phyloP scores from a whole-genome alignment of 2,113 vertebrate species.

The human (Homo sapiens) region DNA sequence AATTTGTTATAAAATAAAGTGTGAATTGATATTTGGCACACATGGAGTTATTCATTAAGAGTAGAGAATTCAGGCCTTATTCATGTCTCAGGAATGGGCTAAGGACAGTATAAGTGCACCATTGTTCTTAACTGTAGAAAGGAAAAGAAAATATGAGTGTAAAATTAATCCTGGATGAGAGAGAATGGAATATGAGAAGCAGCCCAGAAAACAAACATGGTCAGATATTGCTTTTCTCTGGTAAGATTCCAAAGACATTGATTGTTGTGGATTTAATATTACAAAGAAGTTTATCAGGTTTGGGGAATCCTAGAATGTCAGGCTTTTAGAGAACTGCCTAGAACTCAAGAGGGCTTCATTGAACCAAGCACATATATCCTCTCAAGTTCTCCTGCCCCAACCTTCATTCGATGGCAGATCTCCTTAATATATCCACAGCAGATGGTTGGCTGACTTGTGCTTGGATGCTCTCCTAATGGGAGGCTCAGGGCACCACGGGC shows the following conservation, averaged over 20 bases:
- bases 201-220: not conserved
- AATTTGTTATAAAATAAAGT: not conserved
- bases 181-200: not conserved
- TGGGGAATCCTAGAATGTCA: not conserved
- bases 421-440: conserved; percentile 11
- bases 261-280: not conserved
- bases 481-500: not conserved
- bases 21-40: not conserved
- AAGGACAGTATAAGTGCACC: not conserved
- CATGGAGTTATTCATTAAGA: not conserved
- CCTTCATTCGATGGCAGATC: not conserved
- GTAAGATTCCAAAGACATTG: not conserved
- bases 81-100: not conserved
- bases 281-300: not conserved
- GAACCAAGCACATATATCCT: not conserved
- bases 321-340: not conserved
- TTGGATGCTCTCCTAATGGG: not conserved
- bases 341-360: not conserved
- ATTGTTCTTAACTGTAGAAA: not conserved
- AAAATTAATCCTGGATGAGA: not conserved
- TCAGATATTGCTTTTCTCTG: not conserved
- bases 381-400: not conserved
- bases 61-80: not conserved
- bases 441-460: not conserved
- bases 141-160: not conserved